These are phyloP conservation scores for Galbula dea DNA, from an alignment of 2,113 vertebrate genomes.

Conservation along the genomic window DNA sequence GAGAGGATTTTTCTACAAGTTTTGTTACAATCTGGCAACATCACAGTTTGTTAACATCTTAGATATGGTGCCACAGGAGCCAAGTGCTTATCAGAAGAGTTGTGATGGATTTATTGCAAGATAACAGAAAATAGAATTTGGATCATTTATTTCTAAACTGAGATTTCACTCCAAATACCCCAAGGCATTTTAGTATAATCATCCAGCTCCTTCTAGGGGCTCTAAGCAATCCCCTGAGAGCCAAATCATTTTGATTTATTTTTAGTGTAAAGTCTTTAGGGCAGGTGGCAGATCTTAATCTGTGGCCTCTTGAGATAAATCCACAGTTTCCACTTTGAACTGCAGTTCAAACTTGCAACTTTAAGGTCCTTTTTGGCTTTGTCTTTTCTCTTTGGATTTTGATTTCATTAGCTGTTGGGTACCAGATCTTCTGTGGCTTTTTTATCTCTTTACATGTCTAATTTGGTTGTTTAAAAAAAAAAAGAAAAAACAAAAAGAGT, in stretches of 20 bases:
- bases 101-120: neutral
- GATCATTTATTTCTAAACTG: neutral
- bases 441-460: neutral
- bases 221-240: neutral
- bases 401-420: neutral
- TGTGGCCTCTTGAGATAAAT: conserved; percentile 8
- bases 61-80: neutral
- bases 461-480: neutral
- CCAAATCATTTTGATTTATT: conserved; percentile 5
- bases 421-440: neutral
- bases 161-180: neutral
- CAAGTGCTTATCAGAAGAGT: conserved; percentile 9
- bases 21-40: neutral
- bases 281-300: conserved; percentile 40
- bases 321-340: conserved; percentile 23
- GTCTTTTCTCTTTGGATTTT: neutral
- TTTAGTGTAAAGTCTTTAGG: neutral
- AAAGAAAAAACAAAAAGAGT: neutral
- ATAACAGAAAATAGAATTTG: conserved; percentile 14
- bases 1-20: neutral
- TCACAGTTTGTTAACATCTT: neutral
- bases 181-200: neutral
- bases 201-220: neutral
- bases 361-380: neutral
- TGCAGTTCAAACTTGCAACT: neutral